phyloP scores from a whole-genome alignment of 1,140 invertebrate genomes.

The Drosophila lacertosa region DNA sequence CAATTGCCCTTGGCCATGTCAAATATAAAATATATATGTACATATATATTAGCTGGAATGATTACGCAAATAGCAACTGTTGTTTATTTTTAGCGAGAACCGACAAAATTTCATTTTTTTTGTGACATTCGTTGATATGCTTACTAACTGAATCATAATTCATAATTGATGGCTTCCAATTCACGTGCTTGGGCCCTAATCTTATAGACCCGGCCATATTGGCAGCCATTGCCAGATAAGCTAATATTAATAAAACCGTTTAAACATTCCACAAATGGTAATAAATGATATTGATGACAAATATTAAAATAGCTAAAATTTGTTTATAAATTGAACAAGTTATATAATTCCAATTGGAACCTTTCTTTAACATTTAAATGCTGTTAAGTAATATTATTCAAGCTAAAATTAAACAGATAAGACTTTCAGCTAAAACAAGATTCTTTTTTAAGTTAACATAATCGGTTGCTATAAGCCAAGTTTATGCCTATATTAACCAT shows the following conservation, averaged over 20 bases:
- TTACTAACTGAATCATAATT: slow-evolving; percentile 30
- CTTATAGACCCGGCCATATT: slow-evolving; percentile 11
- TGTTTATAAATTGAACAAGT: too few relatives aligned
- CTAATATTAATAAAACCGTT: background rate
- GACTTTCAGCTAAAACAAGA: too few relatives aligned
- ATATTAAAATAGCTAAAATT: too few relatives aligned
- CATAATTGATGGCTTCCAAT: slow-evolving; percentile 55
- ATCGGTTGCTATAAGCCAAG: too few relatives aligned
- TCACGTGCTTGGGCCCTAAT: slow-evolving; percentile 6
- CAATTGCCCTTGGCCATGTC: slow-evolving; percentile 15
- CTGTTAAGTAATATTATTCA: too few relatives aligned
- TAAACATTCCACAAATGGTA: too few relatives aligned
- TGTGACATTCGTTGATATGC: background rate
- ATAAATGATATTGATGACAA: too few relatives aligned
- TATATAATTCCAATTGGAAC: too few relatives aligned
- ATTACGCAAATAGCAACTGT: slow-evolving; percentile 21
- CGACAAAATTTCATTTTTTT: background rate
- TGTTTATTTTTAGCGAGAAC: slow-evolving; percentile 17
- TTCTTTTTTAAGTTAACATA: too few relatives aligned
- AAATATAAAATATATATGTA: background rate
- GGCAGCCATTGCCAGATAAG: slow-evolving; percentile 11
- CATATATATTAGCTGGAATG: slow-evolving; percentile 10
- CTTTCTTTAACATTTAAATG: too few relatives aligned
- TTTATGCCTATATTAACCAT: background rate
- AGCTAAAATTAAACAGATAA: too few relatives aligned